A percentile compares a stretch with the other conserved stretches of the same genome.
Conservation (phyloP, 2,888 invertebrate genomes). For the Choristoneura rosaceana region DNA sequence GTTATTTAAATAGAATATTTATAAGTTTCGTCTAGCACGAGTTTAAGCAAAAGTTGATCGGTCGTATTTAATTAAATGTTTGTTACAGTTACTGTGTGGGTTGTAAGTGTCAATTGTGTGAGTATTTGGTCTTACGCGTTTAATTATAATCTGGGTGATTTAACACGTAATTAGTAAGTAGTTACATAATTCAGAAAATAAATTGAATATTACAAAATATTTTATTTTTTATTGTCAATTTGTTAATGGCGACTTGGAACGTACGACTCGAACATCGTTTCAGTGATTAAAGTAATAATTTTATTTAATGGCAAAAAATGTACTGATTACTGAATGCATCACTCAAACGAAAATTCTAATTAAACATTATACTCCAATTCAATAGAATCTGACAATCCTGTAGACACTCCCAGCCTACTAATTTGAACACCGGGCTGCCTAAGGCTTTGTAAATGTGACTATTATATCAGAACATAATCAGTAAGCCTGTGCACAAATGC, state of each 20-base stretch:
- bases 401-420: too few relatives aligned
- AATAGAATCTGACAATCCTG: too few relatives aligned
- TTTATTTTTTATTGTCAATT: constrained; percentile 9
- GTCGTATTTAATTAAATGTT: constrained; percentile 18
- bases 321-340: too few relatives aligned
- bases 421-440: too few relatives aligned
- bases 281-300: too few relatives aligned
- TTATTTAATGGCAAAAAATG: too few relatives aligned
- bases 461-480: too few relatives aligned
- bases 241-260: background rate
- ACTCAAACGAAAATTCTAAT: too few relatives aligned
- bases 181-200: constrained; percentile 37
- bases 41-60: constrained; percentile 16
- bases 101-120: constrained; percentile 31
- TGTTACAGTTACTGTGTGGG: constrained; percentile 21
- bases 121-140: constrained; percentile 32
- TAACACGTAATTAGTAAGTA: constrained; percentile 35
- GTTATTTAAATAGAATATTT: constrained; percentile 19
- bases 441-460: too few relatives aligned
- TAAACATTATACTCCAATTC: too few relatives aligned
- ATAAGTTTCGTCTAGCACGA: constrained; percentile 20
- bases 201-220: constrained; percentile 30
- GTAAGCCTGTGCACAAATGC: too few relatives aligned
- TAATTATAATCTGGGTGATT: constrained; percentile 20
- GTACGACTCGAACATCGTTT: too few relatives aligned